Evolutionary conservation across 53 echinoderm and acorn worm genomes (phyloP), one percentile per base, ranked within the genome.

Genomic region (Pentamera pediparva): DNA sequence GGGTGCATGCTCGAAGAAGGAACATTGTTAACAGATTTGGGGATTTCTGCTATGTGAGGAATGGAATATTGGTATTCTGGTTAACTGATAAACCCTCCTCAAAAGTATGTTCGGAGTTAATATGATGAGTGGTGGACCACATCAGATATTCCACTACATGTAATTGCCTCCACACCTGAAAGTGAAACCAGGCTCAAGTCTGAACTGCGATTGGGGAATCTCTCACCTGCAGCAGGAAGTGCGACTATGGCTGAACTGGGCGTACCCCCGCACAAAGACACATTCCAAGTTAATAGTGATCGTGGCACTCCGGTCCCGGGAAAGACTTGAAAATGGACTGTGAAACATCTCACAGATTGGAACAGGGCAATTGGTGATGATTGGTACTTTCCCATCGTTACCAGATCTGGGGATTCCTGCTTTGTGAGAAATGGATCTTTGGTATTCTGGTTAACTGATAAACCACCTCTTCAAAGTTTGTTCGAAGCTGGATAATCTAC

Each of bases 11-110:
- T n/a, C n/a, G n/a, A n/a, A n/a, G n/a, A n/a, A n/a, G n/a, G 53
- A 7, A 53, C 26, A 39, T 63, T 63, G 64, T 37, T 20, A 63
- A 63, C 64, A 63, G 37, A 63, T 63, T 63, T 63, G 38, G 64
- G 5, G 64, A 63, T 63, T 63, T 63, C 21, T 21, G 64, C 37
- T 63, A 37, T 21, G 64, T 63, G 39, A 63, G 26, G 22, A 63
- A 11, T 4, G 39, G 18, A 53, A 24, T 27, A 4, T 53, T 53
- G 5, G 27, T 8, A 53, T 53, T 24, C 53, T 53, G 60, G 60
- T 30, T 30, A 30, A 13, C 60, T 27, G 60, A 60, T 6, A 29
- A 13, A 60, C 34, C 60, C 60, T 33, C n/a, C 34, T 60, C 5
- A 30, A 60, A 6, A 32, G 26, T 60, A 12, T 30, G 6, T 30